phyloP scores from a whole-genome alignment of 2,113 vertebrate genomes.

The Oryzias celebensis region DNA sequence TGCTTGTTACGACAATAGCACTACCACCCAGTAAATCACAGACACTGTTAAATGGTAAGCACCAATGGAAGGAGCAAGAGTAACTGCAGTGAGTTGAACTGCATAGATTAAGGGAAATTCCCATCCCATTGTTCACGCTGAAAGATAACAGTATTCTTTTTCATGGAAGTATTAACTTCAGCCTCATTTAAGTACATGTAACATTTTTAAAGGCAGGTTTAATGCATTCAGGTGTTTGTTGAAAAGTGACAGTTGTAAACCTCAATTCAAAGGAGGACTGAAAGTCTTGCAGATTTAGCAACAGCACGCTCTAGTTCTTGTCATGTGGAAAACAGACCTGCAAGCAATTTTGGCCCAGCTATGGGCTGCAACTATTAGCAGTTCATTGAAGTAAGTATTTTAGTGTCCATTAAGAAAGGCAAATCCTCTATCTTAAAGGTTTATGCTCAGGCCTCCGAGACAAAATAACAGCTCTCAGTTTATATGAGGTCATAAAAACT shows the following conservation, averaged over 20 bases:
- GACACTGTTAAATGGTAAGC: conserved; percentile 19
- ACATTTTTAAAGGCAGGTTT: conserved; percentile 34
- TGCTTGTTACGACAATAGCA: conserved; percentile 25
- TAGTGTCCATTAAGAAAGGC: conserved; percentile 69
- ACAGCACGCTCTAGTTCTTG: conserved; percentile 30
- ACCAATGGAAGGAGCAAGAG: conserved; percentile 8
- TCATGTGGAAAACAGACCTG: conserved; percentile 64
- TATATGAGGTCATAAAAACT: conserved; percentile 76
- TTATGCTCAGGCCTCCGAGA: conserved; percentile 63
- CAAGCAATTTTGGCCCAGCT: conserved; percentile 52
- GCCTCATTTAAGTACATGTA: conserved; percentile 26
- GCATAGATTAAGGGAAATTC: conserved; percentile 29
- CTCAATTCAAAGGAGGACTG: conserved; percentile 30
- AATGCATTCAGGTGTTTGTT: conserved; percentile 5
- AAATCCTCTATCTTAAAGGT: conserved; percentile 67
- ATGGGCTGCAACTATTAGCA: conserved; percentile 57
- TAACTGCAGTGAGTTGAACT: conserved; percentile 14
- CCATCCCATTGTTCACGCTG: conserved; percentile 20
- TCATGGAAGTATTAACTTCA: conserved; percentile 48
- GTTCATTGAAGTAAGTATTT: conserved; percentile 65
- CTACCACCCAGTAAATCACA: conserved; percentile 13
- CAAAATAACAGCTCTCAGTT: conserved; percentile 71
- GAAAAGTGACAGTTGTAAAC: conserved; percentile 17
- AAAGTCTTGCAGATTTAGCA: conserved; percentile 37
- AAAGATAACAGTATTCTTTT: conserved; percentile 14